Evolutionary conservation across 2,113 vertebrate species (phyloP).

Genomic region (Phaethon lepturus): DNA sequence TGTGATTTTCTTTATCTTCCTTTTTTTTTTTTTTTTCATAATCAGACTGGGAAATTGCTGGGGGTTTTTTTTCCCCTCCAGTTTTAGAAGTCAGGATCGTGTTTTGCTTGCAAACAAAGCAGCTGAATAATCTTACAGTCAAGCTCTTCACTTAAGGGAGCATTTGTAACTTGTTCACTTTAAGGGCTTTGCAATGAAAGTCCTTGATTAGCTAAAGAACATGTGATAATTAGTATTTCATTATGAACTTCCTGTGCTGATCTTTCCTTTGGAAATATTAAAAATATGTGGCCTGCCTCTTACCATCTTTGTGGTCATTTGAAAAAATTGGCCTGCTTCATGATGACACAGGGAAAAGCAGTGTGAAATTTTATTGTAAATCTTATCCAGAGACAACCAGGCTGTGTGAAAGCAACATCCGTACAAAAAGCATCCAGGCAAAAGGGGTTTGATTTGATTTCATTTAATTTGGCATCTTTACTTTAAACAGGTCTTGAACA

Average conservation of each 20-base stretch:
- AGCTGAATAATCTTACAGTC: not conserved
- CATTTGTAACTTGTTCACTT: not conserved
- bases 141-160: not conserved
- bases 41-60: not conserved
- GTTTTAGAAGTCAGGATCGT: not conserved
- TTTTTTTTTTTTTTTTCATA: not conserved
- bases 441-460: not conserved
- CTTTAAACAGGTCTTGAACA: not conserved
- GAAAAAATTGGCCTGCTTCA: not conserved
- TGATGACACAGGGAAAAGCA: not conserved
- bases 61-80: not conserved
- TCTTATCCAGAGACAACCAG: not conserved
- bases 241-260: not conserved
- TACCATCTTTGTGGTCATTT: not conserved
- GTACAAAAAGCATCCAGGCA: not conserved
- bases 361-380: not conserved
- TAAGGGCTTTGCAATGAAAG: not conserved
- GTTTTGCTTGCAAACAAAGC: not conserved
- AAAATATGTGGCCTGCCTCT: not conserved
- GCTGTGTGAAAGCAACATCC: not conserved
- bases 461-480: not conserved
- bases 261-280: not conserved
- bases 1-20: not conserved
- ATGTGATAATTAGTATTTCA: not conserved
- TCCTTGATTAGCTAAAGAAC: not conserved